These are phyloP conservation scores for Emydoidea blandingii DNA, from an alignment of 2,797 vertebrate genomes.

Conservation along the genomic window DNA sequence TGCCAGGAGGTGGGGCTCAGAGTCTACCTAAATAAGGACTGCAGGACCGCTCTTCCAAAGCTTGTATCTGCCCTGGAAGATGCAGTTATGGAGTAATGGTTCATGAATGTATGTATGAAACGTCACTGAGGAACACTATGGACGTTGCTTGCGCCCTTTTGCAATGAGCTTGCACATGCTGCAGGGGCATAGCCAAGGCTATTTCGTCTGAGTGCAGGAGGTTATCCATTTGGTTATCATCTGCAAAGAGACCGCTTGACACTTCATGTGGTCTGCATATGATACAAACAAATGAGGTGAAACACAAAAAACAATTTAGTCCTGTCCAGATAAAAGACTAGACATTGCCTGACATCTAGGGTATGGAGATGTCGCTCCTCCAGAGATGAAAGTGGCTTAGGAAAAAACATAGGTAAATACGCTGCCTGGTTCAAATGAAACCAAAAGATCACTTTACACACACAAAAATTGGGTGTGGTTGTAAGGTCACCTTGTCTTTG, in stretches of 20 bases:
- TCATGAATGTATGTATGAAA: not conserved
- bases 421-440: not conserved
- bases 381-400: not conserved
- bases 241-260: not conserved
- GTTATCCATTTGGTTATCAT: not conserved
- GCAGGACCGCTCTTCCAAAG: not conserved
- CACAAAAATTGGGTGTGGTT: not conserved
- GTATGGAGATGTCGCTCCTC: not conserved
- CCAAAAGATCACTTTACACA: not conserved
- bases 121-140: not conserved
- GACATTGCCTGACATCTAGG: not conserved
- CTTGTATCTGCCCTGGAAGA: not conserved
- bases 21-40: not conserved
- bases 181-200: not conserved
- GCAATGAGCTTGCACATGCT: not conserved
- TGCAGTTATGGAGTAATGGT: not conserved
- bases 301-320: not conserved
- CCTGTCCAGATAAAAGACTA: not conserved
- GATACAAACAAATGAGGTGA: not conserved
- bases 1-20: not conserved
- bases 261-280: not conserved
- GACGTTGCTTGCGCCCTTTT: not conserved
- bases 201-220: not conserved
- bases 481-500: not conserved
- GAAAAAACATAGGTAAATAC: not conserved